A percentile compares a stretch with the other conserved stretches of the same genome.
Evolutionary conservation across 2,797 vertebrate genomes (phyloP).

Genomic region (Xiphorhynchus erythropygius): DNA sequence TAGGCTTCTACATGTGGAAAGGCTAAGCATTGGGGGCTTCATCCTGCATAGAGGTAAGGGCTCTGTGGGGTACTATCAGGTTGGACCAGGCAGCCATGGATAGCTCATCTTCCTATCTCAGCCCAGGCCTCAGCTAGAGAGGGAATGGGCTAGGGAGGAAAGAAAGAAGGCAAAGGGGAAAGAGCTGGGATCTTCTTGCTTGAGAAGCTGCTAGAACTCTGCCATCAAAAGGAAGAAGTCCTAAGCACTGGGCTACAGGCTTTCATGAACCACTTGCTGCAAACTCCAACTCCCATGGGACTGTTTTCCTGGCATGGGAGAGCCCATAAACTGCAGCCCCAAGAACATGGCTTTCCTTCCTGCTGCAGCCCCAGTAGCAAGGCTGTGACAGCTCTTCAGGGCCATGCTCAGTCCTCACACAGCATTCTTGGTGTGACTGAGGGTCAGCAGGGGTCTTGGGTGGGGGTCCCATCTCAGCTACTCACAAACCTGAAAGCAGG

Average conservation of each 20-base stretch:
- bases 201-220: neutral
- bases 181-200: neutral
- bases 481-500: neutral
- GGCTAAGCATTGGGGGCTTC: neutral
- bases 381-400: neutral
- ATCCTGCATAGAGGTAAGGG: neutral
- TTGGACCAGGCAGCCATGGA: neutral
- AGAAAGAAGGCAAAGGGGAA: neutral
- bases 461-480: neutral
- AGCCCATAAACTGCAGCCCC: neutral
- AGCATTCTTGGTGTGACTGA: neutral
- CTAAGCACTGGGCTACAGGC: neutral
- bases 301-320: constrained; percentile 20
- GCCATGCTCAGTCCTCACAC: fast-evolving
- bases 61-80: neutral
- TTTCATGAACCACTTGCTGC: constrained; percentile 10
- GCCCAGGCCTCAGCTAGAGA: neutral
- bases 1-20: neutral
- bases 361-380: fast-evolving
- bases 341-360: neutral
- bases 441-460: neutral
- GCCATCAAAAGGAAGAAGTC: constrained; percentile 43
- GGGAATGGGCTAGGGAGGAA: neutral
- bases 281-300: neutral
- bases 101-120: neutral